Evolutionary conservation across 2,113 vertebrate species (phyloP).

Genomic region (Sinocyclocheilus anophthalmus): DNA sequence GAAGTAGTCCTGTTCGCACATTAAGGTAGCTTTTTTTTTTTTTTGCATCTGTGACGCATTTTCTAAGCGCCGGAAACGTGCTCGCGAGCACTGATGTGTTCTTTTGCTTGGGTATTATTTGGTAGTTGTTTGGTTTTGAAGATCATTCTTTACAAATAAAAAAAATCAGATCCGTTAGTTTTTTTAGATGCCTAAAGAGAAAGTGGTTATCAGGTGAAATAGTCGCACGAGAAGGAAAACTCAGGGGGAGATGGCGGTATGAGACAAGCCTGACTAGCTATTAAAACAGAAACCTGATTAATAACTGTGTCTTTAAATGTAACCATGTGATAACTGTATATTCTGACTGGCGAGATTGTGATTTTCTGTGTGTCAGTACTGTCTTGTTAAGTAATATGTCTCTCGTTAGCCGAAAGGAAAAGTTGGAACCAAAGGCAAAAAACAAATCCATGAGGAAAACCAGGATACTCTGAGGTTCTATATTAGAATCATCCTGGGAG

Average conservation of each 20-base stretch:
- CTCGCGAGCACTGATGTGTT: neutral
- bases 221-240: neutral
- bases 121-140: neutral
- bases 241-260: conserved; percentile 30
- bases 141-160: neutral
- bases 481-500: conserved; percentile 88
- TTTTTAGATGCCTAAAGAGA: conserved; percentile 8
- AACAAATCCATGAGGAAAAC: conserved; percentile 96
- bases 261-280: neutral
- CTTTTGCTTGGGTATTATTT: neutral
- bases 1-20: neutral
- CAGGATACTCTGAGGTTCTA: conserved; percentile 91
- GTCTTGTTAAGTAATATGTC: neutral
- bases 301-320: neutral
- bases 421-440: conserved; percentile 95
- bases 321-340: neutral
- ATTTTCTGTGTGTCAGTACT: neutral
- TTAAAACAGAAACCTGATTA: neutral
- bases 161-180: neutral
- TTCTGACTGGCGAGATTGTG: neutral
- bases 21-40: neutral
- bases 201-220: neutral
- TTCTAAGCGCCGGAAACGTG: conserved; percentile 18
- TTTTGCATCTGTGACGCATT: neutral
- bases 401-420: conserved; percentile 89